Evolutionary conservation across 2,113 vertebrate genomes (phyloP), one percentile per base, ranked within the genome.

Genomic region (Anoura caudifer): DNA sequence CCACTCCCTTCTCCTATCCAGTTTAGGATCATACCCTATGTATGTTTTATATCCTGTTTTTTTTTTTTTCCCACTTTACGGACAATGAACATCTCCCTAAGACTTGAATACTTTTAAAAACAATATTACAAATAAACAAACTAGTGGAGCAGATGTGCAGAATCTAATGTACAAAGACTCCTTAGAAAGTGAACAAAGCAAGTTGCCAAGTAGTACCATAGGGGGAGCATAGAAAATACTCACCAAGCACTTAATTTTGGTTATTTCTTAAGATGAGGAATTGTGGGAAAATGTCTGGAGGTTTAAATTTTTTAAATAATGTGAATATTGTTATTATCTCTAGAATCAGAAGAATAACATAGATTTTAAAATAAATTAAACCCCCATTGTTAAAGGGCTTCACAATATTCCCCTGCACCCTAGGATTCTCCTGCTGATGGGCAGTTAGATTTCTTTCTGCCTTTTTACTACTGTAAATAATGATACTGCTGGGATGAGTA

Each of bases 301-400:
- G 9, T 65, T 96, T 76, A 70, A 70, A 36, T 8, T 45, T 69
- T 63, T 59, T 2, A 70, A 70, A 79, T 45, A 84, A 69, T 45
- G 19, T 63, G 9, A 38, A 50, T 92, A 45, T 67, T 75, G 22
- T 19, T 90, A 90, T 56, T 75, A 75, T 47, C 11, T 70, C 36
- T 95, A 69, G 73, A 82, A 92, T 43, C 14, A 81, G 73, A 92
- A 92, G 79, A 92, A 38, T n/a, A 82, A 82, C 20, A 72, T 13
- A 47, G 47, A 72, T 47, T 95, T 81, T 43, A 73, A 95, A 82
- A 76, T 76, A 65, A 79, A 94, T 82, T 12, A 70, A 83, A 87
- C 50, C 2, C 10, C 2, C 12, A 61, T 67, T 73, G 67, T 95
- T 70, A 82, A 85, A 89, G 41, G 31, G 4, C 31, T 80, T 33